Evolutionary conservation across 2,797 vertebrate species (phyloP), one percentile per base, ranked within the genome.

Genomic region (Chelonia mydas): DNA sequence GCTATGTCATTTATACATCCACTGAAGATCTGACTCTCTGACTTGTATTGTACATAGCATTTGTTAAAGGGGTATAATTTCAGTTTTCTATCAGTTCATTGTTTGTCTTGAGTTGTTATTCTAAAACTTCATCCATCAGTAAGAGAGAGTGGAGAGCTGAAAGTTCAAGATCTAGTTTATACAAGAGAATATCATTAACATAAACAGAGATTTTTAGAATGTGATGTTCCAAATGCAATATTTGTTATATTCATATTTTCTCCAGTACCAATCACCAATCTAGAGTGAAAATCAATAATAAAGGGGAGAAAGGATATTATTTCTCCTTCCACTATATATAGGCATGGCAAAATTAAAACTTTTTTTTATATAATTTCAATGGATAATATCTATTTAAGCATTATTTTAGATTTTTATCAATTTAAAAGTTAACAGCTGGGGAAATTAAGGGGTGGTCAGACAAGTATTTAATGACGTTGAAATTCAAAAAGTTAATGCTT

Each of bases 231-330:
- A 89, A 93, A 92, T 50, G 50, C 4, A 9, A 89, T 84, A 90
- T 86, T 76, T 3, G 0, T 0, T 13, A 2, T 15, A 2, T 12
- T 79, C 1, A 3, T 50, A 41, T 17, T 65, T 76, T 78, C 84
- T 83, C 81, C 15, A 81, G 7, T 13, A 82, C 31, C 25, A 49
- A 53, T 57, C 81, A 1, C 13, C 5, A 57, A 11, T 88, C 72
- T 47, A 15, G 90, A 82, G 2, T 59, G 23, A 88, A 94, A 97
- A 94, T 33, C 89, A 95, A 95, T 51, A 90, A 47, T 8, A 74
- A 4, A 94, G 61, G 7, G 94, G 3, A 76, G 91, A 86, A 55
- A 45, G 16, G 33, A 65, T 10, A n/a, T 65, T 65, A 16, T 65
- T 61, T 65, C 7, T 19, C 33, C 59, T 61, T 33, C 31, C 59